Conservation (phyloP, 2,797 vertebrate species). For the Bryconaethiops microstoma region DNA sequence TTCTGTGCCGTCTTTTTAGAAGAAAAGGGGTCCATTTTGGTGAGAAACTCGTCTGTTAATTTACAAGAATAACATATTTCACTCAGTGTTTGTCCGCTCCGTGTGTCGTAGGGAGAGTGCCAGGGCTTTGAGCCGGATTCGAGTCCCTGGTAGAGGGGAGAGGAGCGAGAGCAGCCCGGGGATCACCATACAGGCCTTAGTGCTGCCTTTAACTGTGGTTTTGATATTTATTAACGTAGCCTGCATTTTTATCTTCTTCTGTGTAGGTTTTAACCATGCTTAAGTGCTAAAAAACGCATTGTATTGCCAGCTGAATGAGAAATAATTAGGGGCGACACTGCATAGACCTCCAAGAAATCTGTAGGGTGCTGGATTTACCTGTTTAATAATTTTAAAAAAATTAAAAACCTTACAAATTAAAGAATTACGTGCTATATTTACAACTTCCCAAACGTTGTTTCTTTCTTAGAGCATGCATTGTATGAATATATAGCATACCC, state of each 20-base stretch:
- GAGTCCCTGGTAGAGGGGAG: not conserved
- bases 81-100: not conserved
- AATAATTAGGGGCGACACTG: too few species aligned
- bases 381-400: too few species aligned
- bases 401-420: too few species aligned
- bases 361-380: too few species aligned
- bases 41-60: constrained; percentile 58
- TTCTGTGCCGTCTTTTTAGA: not conserved
- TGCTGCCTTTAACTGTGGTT: not conserved
- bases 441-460: too few species aligned
- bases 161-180: not conserved
- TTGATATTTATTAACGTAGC: not conserved
- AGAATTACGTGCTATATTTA: too few species aligned
- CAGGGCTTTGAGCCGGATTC: not conserved
- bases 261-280: too few species aligned
- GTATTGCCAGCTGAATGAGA: not conserved
- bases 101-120: not conserved
- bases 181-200: not conserved
- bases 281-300: not conserved
- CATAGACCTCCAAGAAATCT: too few species aligned
- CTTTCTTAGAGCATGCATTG: too few species aligned
- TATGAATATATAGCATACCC: too few species aligned
- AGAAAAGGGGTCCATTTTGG: constrained; percentile 8
- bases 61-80: not conserved
- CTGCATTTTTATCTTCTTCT: too few species aligned